Conservation (phyloP, 2,797 vertebrate species). For the Ptychobarbus kaznakovi region DNA sequence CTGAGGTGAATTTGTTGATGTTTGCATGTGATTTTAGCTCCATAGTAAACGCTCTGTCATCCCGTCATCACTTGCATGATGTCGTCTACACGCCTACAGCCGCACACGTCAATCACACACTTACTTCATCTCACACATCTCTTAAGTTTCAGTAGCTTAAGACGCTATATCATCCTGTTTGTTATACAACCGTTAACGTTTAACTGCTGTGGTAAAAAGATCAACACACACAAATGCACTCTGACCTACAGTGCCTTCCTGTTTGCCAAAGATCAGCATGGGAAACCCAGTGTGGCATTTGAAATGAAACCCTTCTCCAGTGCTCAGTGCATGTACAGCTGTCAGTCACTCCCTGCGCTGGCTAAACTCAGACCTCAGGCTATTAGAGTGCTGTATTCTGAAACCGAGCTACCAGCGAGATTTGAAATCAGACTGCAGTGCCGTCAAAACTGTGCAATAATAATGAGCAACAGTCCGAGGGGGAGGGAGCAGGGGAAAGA, state of each 20-base stretch:
- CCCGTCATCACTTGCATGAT: neutral
- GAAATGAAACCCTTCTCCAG: constrained; percentile 35
- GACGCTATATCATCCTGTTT: neutral
- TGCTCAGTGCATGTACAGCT: constrained; percentile 19
- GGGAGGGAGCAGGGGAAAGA: constrained; percentile 7
- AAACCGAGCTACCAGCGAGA: constrained; percentile 20
- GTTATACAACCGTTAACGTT: neutral
- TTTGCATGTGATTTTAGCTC: constrained; percentile 20
- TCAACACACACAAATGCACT: constrained; percentile 49
- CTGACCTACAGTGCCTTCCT: constrained; percentile 6
- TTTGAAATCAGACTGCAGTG: constrained; percentile 45
- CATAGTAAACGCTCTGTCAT: constrained; percentile 17
- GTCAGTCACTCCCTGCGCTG: constrained; percentile 29
- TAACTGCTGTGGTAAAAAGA: constrained; percentile 2
- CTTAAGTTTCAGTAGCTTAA: neutral
- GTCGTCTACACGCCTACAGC: constrained; percentile 33
- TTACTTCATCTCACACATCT: neutral
- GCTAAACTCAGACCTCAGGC: constrained; percentile 45
- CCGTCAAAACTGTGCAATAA: constrained; percentile 41
- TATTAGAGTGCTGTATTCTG: constrained; percentile 36
- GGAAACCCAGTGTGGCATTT: constrained; percentile 41
- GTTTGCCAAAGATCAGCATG: constrained; percentile 11
- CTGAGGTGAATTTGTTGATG: neutral
- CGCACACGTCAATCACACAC: constrained; percentile 39
- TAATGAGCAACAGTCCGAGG: constrained; percentile 41